Evolutionary conservation across 2,113 vertebrate genomes (phyloP).

Genomic region (Ranitomeya imitator): DNA sequence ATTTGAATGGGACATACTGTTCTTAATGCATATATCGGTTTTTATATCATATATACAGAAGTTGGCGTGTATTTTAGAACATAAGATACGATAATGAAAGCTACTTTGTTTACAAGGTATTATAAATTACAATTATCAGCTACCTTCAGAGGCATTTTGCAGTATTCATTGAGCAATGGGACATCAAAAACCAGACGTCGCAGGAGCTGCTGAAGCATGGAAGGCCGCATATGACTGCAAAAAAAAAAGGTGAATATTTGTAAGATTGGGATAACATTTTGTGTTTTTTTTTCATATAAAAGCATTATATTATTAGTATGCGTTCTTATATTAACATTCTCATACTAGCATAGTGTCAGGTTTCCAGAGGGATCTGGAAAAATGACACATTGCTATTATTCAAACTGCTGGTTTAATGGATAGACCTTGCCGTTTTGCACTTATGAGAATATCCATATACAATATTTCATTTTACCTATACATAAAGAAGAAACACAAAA

Average conservation of each 20-base stretch:
- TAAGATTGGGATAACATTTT: background rate
- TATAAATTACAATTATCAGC: conserved; percentile 35
- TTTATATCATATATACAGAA: background rate
- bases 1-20: background rate
- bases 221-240: conserved; percentile 88
- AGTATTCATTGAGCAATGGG: conserved; percentile 93
- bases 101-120: background rate
- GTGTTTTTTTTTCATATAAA: background rate
- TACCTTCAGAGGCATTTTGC: conserved; percentile 99
- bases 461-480: background rate
- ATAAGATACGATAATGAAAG: background rate
- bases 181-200: conserved; percentile 95
- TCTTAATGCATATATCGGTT: background rate
- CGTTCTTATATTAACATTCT: background rate
- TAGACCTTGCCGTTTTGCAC: background rate
- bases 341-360: no score
- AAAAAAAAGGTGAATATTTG: background rate
- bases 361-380: no score
- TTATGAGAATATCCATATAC: background rate
- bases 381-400: background rate
- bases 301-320: background rate
- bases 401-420: background rate
- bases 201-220: conserved; percentile 95
- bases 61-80: background rate
- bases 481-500: background rate